Conservation (phyloP, 2,113 vertebrate genomes). For the Pedetes capensis region DNA sequence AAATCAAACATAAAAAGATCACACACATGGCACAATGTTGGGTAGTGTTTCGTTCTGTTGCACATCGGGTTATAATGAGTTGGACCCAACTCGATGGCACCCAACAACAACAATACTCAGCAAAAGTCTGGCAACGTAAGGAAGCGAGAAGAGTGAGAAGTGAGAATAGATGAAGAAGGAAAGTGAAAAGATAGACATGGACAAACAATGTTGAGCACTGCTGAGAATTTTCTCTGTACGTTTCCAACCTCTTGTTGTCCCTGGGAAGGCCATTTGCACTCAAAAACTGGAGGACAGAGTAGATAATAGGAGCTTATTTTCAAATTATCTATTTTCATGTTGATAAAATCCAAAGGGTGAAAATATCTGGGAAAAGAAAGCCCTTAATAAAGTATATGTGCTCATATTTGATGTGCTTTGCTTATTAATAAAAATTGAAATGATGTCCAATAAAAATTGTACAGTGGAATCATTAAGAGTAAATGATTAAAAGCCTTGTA, state of each 20-base stretch:
- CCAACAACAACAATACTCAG: too few species aligned
- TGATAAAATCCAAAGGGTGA: not conserved
- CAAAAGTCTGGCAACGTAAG: not conserved
- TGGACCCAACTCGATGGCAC: too few species aligned
- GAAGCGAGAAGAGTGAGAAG: not conserved
- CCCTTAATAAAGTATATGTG: not conserved
- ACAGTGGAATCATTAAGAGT: not conserved
- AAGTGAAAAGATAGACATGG: not conserved
- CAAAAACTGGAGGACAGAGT: not conserved
- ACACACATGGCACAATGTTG: too few species aligned
- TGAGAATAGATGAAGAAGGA: not conserved
- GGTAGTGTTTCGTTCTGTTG: too few species aligned
- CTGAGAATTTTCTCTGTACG: rapidly evolving
- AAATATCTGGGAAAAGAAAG: not conserved
- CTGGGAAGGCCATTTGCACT: not conserved
- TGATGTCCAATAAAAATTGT: not conserved
- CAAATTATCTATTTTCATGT: not conserved
- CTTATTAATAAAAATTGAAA: not conserved
- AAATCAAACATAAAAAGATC: too few species aligned
- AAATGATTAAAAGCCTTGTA: not conserved
- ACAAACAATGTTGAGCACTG: not conserved
- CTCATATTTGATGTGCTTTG: not conserved
- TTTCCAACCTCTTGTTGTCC: not conserved
- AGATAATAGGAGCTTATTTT: not conserved
- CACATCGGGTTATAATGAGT: too few species aligned